Conservation (phyloP, 2,113 vertebrate species). For the Corythaixoides concolor region DNA sequence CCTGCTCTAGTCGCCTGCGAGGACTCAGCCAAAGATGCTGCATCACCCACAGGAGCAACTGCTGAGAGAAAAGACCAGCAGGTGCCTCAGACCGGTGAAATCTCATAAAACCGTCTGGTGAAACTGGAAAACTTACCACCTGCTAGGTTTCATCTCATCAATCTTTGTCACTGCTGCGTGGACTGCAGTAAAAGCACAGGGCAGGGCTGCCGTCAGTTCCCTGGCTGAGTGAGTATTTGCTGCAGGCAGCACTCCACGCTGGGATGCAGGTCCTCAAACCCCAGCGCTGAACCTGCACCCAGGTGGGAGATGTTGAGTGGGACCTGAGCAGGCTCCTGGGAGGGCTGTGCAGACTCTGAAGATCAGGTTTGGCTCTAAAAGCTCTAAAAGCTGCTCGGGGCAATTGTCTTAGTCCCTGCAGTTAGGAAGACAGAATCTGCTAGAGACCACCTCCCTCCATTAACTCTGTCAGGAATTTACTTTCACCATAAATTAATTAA, state of each 20-base stretch:
- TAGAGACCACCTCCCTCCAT: neutral
- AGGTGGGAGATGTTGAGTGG: neutral
- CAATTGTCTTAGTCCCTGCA: neutral
- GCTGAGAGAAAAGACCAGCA: neutral
- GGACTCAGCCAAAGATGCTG: neutral
- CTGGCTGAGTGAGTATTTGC: neutral
- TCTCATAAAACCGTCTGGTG: neutral
- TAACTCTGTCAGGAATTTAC: neutral
- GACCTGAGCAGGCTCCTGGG: neutral
- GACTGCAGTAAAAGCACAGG: fast-evolving
- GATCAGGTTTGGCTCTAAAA: neutral
- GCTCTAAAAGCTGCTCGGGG: neutral
- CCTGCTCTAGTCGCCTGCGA: neutral
- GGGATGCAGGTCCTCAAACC: neutral
- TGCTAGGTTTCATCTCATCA: neutral
- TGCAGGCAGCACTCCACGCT: fast-evolving
- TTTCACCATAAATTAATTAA: neutral
- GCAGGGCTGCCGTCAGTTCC: neutral
- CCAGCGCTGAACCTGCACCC: neutral
- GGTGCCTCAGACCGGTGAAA: neutral
- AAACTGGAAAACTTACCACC: neutral
- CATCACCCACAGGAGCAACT: neutral
- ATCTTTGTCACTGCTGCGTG: neutral
- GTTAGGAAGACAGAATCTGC: neutral
- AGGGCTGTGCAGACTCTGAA: neutral